Evolutionary conservation across 2,113 vertebrate genomes (phyloP).

Genomic region (Bagarius yarrelli): DNA sequence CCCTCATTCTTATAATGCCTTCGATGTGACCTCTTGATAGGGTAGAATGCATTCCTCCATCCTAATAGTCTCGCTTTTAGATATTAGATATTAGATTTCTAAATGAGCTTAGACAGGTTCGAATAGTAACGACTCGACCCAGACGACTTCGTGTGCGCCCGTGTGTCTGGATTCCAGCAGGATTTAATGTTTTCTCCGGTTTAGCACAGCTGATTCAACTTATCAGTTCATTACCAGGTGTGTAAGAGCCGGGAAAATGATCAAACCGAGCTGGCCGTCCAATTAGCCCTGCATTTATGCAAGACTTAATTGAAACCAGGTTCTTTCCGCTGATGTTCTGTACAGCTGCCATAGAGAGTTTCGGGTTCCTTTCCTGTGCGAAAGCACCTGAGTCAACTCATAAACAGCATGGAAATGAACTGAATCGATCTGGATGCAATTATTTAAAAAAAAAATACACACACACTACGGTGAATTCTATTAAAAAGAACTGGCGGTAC

Average conservation of each 20-base stretch:
- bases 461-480: not conserved
- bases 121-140: constrained; percentile 10
- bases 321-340: not conserved
- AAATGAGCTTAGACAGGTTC: not conserved
- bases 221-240: constrained; percentile 39
- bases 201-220: constrained; percentile 33
- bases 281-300: constrained; percentile 26
- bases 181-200: not conserved
- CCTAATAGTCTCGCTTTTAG: not conserved
- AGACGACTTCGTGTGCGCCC: not conserved
- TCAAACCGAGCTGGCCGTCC: constrained; percentile 14
- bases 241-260: constrained; percentile 22
- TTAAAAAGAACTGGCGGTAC: constrained; percentile 2
- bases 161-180: constrained; percentile 12
- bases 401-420: constrained; percentile 12
- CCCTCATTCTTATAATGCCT: not conserved
- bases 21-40: not conserved
- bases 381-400: not conserved
- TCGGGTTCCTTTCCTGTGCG: not conserved
- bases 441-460: not conserved
- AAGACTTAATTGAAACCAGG: constrained; percentile 21
- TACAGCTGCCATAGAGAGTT: not conserved
- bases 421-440: not conserved
- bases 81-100: not conserved
- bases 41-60: not conserved